Percentiles rank a stretch among this genome's conserved stretches.
Evolutionary conservation across 2,113 vertebrate species (phyloP).

Genomic region (Thryonomys swinderianus): DNA sequence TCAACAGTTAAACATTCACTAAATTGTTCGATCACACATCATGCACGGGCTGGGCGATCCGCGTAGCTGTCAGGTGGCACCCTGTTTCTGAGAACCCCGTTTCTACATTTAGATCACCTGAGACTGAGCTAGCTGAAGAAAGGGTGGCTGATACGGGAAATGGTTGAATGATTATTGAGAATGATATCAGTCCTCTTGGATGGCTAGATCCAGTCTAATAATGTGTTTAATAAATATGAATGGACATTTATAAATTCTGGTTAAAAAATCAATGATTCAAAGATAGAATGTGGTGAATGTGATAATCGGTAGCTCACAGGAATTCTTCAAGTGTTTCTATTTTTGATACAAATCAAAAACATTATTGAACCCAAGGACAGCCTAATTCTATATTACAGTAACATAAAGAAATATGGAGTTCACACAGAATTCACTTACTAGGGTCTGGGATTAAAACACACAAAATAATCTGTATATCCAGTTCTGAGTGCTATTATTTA

Average conservation of each 20-base stretch:
- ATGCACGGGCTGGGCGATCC: background rate
- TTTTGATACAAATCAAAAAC: constrained; percentile 6
- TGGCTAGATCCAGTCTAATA: background rate
- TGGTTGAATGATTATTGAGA: background rate
- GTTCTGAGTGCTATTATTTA: background rate
- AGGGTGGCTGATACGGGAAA: background rate
- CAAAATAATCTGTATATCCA: background rate
- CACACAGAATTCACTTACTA: background rate
- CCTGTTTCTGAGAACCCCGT: background rate
- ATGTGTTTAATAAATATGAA: background rate
- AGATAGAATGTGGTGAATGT: background rate
- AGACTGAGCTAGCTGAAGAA: background rate
- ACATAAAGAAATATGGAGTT: background rate
- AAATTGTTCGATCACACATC: background rate
- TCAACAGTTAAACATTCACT: background rate
- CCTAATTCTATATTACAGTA: background rate
- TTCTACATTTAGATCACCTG: background rate
- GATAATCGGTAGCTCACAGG: background rate
- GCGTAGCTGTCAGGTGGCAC: background rate
- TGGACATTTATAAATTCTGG: background rate
- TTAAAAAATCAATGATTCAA: background rate
- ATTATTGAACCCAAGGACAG: background rate
- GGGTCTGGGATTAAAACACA: background rate
- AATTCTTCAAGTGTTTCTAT: background rate
- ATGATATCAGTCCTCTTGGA: background rate